Base-by-base conservation (phyloP, 2,797 vertebrate species). In the Pteronotus mesoamericanus region DNA sequence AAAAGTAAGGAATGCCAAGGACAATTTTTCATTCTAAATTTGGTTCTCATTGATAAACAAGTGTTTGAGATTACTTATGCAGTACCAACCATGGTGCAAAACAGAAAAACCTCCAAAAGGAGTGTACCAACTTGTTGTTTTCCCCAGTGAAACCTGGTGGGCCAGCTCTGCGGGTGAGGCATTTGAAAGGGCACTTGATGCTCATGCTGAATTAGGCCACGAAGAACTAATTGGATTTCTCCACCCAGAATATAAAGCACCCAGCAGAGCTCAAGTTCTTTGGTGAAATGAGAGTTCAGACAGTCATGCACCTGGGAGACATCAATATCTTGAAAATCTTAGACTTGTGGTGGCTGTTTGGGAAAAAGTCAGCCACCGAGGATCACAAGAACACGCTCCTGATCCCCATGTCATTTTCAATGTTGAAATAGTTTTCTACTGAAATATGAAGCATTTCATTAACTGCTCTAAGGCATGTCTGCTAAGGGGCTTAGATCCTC, bases 261-360 rank as follows among this genome's bases (percentile, higher is more conserved):
- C 98, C 88, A 99, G 99, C 98, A 98, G 89, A 99, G 99, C 99
- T 79, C 98, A 99, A 0, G 98, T 98, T 80, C 98, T 99, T 15
- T 99, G 99, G 99, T 99, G 99, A 99, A 99, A 99, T 0, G 98
- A 99, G 98, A 98, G 96, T 77, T 90, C 99, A 2, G 99, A 99
- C 89, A 97, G 97, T 1, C 98, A 98, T 4, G 99, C 99, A 68
- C 98, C 98, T 0, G 82, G 98, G 85, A 98, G 99, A 71, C 99
- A 98, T 95, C 97, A 64, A 61, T 98, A 99, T 74, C 99, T 99
- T 66, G 98, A 98, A 48, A 99, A 99, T 5, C 98, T 99, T 93
- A 98, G 99, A 92, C 98, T 99, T 6, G 99, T 99, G 9, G 99
- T 99, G 85, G 99, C 99, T 98, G 99, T 99, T 95, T 98, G 99